Conservation (phyloP, 2,113 vertebrate species). For the Salvelinus sp. region DNA sequence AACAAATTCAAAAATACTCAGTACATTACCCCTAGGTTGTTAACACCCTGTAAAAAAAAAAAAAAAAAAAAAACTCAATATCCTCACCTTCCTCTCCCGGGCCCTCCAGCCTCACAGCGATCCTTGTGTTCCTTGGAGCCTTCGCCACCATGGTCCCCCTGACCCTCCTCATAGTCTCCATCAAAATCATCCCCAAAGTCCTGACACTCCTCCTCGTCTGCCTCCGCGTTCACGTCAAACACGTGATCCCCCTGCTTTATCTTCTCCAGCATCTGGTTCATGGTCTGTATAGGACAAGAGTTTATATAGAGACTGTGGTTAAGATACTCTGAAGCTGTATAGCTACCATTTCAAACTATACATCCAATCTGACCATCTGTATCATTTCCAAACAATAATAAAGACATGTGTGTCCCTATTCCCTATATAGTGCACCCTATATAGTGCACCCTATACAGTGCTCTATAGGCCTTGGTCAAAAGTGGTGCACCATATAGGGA, state of each 20-base stretch:
- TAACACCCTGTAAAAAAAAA: no score
- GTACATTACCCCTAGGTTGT: no score
- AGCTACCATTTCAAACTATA: not conserved
- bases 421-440: not conserved
- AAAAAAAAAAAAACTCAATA: no score
- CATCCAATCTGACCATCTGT: not conserved
- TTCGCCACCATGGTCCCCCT: constrained; percentile 53
- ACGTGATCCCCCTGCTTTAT: constrained; percentile 83
- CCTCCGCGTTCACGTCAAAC: constrained; percentile 81
- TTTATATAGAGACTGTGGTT: not conserved
- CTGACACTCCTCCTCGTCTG: constrained; percentile 52
- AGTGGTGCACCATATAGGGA: not conserved
- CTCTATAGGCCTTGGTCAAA: not conserved
- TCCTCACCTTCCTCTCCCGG: constrained; percentile 64
- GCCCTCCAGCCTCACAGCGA: constrained; percentile 55
- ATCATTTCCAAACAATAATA: not conserved
- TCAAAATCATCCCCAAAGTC: constrained; percentile 72
- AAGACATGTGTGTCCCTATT: not conserved
- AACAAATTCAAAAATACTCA: no score
- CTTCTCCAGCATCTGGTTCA: constrained; percentile 85
- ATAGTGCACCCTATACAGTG: not conserved
- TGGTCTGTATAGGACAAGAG: constrained; percentile 69
- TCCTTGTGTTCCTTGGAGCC: constrained; percentile 67
- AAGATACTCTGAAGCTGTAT: not conserved
- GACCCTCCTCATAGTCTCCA: constrained; percentile 67